phyloP scores from a whole-genome alignment of 1,140 invertebrate genomes.

The Hyles euphorbiae region DNA sequence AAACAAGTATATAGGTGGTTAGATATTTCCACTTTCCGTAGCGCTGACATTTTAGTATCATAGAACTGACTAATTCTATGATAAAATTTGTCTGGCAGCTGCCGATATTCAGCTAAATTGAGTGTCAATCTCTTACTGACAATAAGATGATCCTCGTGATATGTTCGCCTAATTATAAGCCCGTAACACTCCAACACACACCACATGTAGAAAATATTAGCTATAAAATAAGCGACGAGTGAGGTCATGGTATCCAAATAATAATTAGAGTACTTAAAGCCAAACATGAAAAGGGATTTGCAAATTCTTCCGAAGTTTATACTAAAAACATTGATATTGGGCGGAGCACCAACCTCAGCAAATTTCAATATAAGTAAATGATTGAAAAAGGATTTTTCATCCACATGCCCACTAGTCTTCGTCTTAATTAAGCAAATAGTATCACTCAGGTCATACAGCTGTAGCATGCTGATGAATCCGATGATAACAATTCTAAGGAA shows the following conservation, averaged over 20 bases:
- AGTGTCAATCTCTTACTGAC: background rate
- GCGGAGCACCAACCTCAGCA: too few relatives aligned
- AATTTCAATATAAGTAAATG: too few relatives aligned
- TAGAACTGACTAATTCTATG: constrained; percentile 21
- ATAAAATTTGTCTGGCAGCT: constrained; percentile 20
- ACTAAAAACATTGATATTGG: too few relatives aligned
- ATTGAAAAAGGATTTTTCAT: too few relatives aligned
- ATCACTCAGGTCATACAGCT: constrained; percentile 21
- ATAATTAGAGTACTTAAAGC: too few relatives aligned
- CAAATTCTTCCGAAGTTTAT: too few relatives aligned
- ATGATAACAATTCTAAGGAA: constrained; percentile 28
- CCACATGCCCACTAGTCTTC: too few relatives aligned
- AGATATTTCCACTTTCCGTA: constrained; percentile 26
- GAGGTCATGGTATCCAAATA: too few relatives aligned
- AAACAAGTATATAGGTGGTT: constrained; percentile 19
- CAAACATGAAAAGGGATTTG: too few relatives aligned
- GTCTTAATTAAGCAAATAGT: constrained; percentile 7
- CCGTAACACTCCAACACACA: background rate
- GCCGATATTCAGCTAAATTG: too few relatives aligned
- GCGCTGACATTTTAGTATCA: constrained; percentile 17
- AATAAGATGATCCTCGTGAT: constrained; percentile 1
- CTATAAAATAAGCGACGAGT: too few relatives aligned
- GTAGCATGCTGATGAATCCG: constrained; percentile 19
- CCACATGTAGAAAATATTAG: constrained; percentile 6
- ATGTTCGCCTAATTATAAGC: background rate